A percentile compares a stretch with the other conserved stretches of the same genome.
These are phyloP conservation scores for Xenopus borealis DNA, from an alignment of 2,113 vertebrate species.

Conservation along the genomic window DNA sequence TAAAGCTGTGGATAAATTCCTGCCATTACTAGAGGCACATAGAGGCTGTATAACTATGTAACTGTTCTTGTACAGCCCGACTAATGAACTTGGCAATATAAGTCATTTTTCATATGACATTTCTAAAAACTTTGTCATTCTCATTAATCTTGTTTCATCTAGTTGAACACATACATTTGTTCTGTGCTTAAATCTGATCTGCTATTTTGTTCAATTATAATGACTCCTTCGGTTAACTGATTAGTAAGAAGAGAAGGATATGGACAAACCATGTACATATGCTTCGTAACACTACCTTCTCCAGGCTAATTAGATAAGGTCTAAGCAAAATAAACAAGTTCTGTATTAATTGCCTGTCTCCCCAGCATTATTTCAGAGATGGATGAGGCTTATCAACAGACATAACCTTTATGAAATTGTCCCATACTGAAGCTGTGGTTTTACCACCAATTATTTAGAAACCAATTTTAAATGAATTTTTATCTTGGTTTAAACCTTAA, in stretches of 20 bases:
- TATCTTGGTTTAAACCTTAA: background rate
- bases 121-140: background rate
- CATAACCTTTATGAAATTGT: slow-evolving; percentile 43
- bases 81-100: too few species aligned
- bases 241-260: background rate
- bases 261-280: slow-evolving; percentile 26
- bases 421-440: slow-evolving; percentile 28
- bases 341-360: slow-evolving; percentile 43
- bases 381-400: slow-evolving; percentile 34
- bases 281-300: slow-evolving; percentile 28
- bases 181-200: background rate
- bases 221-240: background rate
- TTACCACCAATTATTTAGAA: slow-evolving; percentile 41
- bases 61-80: too few species aligned
- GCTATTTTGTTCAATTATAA: background rate
- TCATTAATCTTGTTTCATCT: background rate
- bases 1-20: too few species aligned
- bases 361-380: slow-evolving; percentile 37
- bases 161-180: background rate
- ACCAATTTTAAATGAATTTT: slow-evolving; percentile 24
- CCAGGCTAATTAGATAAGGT: slow-evolving; percentile 37
- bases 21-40: too few species aligned
- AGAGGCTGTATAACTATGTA: too few species aligned
- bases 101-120: too few species aligned
- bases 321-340: slow-evolving; percentile 39